Base-by-base conservation (phyloP, 1,140 invertebrate species). In the Scaptomyza montana region DNA sequence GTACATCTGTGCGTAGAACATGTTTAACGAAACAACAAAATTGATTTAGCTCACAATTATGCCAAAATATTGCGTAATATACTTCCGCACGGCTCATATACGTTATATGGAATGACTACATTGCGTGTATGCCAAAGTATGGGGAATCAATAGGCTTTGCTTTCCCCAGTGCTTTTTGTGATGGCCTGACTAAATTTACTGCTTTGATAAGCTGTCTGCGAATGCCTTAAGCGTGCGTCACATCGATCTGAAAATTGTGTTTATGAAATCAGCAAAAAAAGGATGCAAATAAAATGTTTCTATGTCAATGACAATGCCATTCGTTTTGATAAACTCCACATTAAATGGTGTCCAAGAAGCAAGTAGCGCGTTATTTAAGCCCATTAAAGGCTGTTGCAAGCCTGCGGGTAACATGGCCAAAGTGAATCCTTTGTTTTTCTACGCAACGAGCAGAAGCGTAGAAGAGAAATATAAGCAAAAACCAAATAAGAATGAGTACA, bases 271-370 rank as follows among this genome's bases (percentile, higher is more conserved):
- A 78, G 65, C 62, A 69, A 64, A 68, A 54, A 87, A 77, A 64
- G 74, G 71, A 87, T 76, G 72, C 77, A 87, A 87, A 87, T 87
- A 65, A 89, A 82, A 82, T 87, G 87, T 87, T 89, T 87, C 82
- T 86, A 87, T 85, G 72, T 89, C 82, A 86, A 87, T 82, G 75
- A 47, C 69, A 25, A 25, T 53, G 66, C 51, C 78, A 82, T 82
- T 87, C 79, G 62, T 75, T 77, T 89, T 86, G 82, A 89, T 82
- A 87, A 87, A 66, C 76, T 78, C 72, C 1, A 9, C 50, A 72
- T 78, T 79, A 82, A 76, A 73, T 72, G 77, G 78, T 81, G 78
- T 81, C 77, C 78, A 69, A 69, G 75, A 2, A 8, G 71, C 66
- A 78, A 70, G 78, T 65, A 54, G 49, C 43, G 66, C 50, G 59